Conservation (phyloP, 2,888 invertebrate genomes). For the Strigamia transsilvanica region DNA sequence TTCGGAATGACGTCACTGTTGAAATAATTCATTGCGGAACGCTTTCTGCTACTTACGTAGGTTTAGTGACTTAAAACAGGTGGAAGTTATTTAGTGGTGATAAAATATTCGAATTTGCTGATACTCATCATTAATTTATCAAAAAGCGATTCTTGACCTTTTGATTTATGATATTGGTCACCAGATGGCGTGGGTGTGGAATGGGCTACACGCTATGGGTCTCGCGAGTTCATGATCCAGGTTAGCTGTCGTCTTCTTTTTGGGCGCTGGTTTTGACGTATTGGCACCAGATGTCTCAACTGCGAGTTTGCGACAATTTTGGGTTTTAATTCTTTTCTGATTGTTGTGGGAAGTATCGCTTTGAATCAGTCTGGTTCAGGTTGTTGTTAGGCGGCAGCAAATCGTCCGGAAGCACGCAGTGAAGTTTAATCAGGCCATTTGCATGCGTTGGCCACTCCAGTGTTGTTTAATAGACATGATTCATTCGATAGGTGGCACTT, state of each 20-base stretch:
- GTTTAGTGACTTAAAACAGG: background rate
- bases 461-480: conserved; percentile 40
- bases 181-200: conserved; percentile 40
- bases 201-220: background rate
- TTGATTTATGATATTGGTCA: conserved; percentile 29
- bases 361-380: background rate
- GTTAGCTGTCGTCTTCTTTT: conserved; percentile 19
- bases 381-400: background rate
- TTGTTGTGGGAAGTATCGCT: background rate
- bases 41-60: background rate
- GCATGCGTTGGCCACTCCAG: conserved; percentile 32
- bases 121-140: background rate
- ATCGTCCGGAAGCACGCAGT: conserved; percentile 23
- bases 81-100: background rate
- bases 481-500: conserved; percentile 43
- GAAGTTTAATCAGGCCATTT: conserved; percentile 28
- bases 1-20: background rate
- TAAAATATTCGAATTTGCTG: background rate
- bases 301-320: no score
- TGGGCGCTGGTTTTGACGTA: background rate
- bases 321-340: background rate
- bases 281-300: conserved; percentile 29
- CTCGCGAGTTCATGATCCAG: conserved; percentile 8
- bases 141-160: background rate
- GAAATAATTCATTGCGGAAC: conserved; percentile 1